phyloP scores from a whole-genome alignment of 2,888 invertebrate species.

The Ectemnius continuus region DNA sequence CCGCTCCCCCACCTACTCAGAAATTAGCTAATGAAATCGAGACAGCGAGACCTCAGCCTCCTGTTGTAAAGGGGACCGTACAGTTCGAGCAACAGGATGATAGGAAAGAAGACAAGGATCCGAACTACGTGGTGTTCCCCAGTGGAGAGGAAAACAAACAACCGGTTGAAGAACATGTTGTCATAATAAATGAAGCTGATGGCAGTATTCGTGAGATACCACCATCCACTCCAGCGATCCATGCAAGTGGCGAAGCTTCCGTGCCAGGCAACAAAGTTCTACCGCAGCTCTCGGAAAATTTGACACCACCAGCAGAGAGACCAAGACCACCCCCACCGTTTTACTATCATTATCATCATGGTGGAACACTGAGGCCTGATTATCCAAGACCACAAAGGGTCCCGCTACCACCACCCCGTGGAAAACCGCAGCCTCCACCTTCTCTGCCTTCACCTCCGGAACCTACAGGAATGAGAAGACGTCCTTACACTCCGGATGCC shows the following conservation, averaged over 20 bases:
- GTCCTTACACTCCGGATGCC: constrained; percentile 63
- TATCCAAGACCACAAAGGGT: constrained; percentile 61
- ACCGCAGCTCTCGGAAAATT: constrained; percentile 68
- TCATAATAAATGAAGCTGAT: constrained; percentile 72
- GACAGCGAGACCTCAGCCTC: constrained; percentile 26
- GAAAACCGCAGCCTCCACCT: constrained; percentile 31
- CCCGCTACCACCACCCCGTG: constrained; percentile 58
- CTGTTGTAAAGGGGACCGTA: constrained; percentile 33
- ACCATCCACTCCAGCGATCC: constrained; percentile 44
- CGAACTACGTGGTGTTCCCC: constrained; percentile 51
- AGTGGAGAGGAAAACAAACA: constrained; percentile 36
- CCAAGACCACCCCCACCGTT: constrained; percentile 61
- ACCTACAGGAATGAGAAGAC: constrained; percentile 49
- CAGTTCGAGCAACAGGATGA: constrained; percentile 27
- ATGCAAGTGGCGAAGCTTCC: constrained; percentile 16
- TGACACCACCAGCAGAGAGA: constrained; percentile 71
- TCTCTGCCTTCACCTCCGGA: constrained; percentile 28
- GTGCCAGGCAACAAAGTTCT: constrained; percentile 47
- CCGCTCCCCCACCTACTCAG: constrained; percentile 21
- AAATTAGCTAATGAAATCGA: constrained; percentile 49
- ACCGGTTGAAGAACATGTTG: constrained; percentile 69
- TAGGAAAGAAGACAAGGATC: constrained; percentile 40
- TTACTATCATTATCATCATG: constrained; percentile 65
- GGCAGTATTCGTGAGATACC: constrained; percentile 66
- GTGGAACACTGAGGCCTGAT: constrained; percentile 46